A percentile compares a stretch with the other conserved stretches of the same genome.
phyloP scores from a whole-genome alignment of 2,888 invertebrate genomes.

The Coleophora deauratella region DNA sequence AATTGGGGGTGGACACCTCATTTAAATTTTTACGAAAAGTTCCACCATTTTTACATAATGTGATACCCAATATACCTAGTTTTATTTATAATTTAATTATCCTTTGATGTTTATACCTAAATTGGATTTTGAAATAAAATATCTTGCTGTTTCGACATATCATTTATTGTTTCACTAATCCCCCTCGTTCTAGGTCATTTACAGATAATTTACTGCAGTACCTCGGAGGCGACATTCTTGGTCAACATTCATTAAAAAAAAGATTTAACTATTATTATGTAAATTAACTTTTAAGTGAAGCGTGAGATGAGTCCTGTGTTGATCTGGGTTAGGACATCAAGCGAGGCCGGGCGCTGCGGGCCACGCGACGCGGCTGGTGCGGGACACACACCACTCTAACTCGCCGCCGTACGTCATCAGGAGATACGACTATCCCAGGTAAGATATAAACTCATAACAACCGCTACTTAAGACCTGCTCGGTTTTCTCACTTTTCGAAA shows the following conservation, averaged over 20 bases:
- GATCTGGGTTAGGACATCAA: constrained; percentile 52
- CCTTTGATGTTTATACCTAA: constrained; percentile 23
- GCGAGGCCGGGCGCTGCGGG: constrained; percentile 36
- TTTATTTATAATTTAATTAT: constrained; percentile 25
- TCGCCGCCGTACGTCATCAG: constrained; percentile 34
- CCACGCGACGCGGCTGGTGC: constrained; percentile 49
- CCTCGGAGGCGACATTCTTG: too few relatives aligned
- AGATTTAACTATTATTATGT: too few relatives aligned
- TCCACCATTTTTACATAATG: too few relatives aligned
- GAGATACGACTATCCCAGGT: constrained; percentile 39
- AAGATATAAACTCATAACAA: constrained; percentile 10
- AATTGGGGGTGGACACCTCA: constrained; percentile 54
- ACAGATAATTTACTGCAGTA: too few relatives aligned
- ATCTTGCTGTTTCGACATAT: constrained; percentile 25
- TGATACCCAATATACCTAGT: constrained; percentile 24
- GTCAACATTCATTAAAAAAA: too few relatives aligned
- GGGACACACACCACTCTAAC: constrained; percentile 48
- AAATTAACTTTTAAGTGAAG: too few relatives aligned
- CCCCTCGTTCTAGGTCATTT: background rate
- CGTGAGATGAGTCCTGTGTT: constrained; percentile 1
- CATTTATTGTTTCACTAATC: constrained; percentile 2
- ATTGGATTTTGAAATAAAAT: constrained; percentile 37
- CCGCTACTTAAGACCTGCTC: too few relatives aligned
- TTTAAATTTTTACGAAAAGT: constrained; percentile 32
- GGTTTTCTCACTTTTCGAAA: too few relatives aligned